Evolutionary conservation across 30 jellyfish, hydroid and myxozoan genomes (phyloP).

Genomic region (Turritopsis dohrnii): DNA sequence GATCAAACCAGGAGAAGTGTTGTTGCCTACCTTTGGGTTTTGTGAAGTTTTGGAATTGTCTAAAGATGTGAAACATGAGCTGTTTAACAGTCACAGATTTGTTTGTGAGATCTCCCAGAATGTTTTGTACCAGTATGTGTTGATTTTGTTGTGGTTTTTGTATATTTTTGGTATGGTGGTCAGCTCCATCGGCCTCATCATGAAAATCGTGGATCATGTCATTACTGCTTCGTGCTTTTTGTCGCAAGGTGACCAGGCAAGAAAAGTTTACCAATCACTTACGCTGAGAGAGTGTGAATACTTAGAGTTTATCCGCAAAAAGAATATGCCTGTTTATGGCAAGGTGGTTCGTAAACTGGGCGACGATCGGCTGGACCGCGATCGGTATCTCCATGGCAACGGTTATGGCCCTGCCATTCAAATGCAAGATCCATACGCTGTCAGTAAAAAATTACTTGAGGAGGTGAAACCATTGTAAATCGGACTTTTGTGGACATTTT

Average conservation of each 20-base stretch:
- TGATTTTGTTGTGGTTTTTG: constrained; percentile 32
- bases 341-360: constrained; percentile 3
- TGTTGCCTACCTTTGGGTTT: constrained; percentile 21
- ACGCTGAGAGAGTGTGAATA: constrained; percentile 29
- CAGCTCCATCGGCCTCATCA: constrained; percentile 14
- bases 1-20: constrained; percentile 23
- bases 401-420: constrained; percentile 3
- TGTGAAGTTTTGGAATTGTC: constrained; percentile 20
- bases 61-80: constrained; percentile 6
- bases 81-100: neutral
- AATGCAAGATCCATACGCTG: constrained; percentile 2
- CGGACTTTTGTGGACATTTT: neutral
- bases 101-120: constrained; percentile 32
- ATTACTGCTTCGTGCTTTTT: constrained; percentile 11
- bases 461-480: constrained; percentile 8
- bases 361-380: constrained; percentile 23
- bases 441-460: neutral
- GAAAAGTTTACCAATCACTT: constrained; percentile 20
- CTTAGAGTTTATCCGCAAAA: constrained; percentile 23
- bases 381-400: neutral
- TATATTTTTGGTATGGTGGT: constrained; percentile 15
- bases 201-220: constrained; percentile 20
- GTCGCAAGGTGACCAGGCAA: constrained; percentile 26
- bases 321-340: constrained; percentile 21
- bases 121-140: constrained; percentile 27